Evolutionary conservation across 2,888 invertebrate genomes (phyloP), one percentile per base, ranked within the genome.

Genomic region (Elegia similella): DNA sequence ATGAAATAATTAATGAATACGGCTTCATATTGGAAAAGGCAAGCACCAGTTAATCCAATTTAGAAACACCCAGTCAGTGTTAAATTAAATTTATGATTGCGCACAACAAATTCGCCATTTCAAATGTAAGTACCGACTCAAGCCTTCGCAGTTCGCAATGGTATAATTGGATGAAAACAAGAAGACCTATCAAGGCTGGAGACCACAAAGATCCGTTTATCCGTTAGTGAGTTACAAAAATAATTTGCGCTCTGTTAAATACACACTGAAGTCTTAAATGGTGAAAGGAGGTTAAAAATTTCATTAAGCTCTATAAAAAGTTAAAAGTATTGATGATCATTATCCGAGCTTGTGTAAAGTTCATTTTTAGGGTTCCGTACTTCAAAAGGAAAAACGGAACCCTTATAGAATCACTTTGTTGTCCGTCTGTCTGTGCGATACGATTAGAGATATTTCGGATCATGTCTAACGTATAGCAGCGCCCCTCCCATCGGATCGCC

Each of bases 111-210:
- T 46, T 17, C 16, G 34, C 34, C 16, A 34, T 17, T 50, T 8
- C 17, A 50, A 38, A 46, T 17, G 16, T 32, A 50, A 48, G 30
- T 7, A 50, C 23, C 23, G 23, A 2, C 8, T 38, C 10, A 32
- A 50, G 53, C 42, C 43, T 29, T 42, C 42, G 53, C 13, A 16
- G 15, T 29, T 42, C 42, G 53, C 13, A 16, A 10, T 29, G 32
- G 30, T 48, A 58, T 70, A 72, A 73, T 72, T 73, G 66, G 73
- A 73, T 73, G 65, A 71, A 71, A 66, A 66, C 60, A 67, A 66
- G 63, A 72, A 69, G 48, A 55, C 48, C 44, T 62, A 70, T 71
- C 62, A 64, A 64, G 48, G 57, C 32, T 43, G 52, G 15, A 30
- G 12, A 16, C 7, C 46, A 43, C 50, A 29, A 53, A 13, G 15